Evolutionary conservation across 2,888 invertebrate genomes (phyloP).

Genomic region (Lasioglossum vierecki): DNA sequence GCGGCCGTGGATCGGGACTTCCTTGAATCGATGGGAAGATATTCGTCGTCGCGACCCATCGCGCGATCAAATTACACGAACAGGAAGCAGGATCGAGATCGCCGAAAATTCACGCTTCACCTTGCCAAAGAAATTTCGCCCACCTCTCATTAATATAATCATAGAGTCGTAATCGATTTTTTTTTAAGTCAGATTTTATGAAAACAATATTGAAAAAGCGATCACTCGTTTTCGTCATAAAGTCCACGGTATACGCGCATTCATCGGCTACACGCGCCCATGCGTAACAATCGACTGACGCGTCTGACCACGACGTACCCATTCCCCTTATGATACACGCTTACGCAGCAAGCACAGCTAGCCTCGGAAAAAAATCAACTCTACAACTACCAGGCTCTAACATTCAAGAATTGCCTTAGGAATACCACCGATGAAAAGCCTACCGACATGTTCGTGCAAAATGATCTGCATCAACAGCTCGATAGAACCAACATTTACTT

Average conservation of each 20-base stretch:
- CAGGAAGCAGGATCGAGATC: background rate
- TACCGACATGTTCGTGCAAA: background rate
- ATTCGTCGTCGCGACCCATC: background rate
- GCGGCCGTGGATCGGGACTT: slow-evolving; percentile 3
- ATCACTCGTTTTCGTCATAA: background rate
- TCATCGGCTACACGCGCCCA: background rate
- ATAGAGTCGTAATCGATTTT: background rate
- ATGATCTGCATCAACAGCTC: background rate
- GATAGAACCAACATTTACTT: background rate
- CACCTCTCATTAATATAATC: background rate
- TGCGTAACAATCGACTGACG: background rate
- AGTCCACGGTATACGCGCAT: background rate
- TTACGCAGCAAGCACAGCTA: background rate
- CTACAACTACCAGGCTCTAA: background rate
- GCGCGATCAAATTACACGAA: background rate
- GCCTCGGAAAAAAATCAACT: background rate
- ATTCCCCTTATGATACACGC: slow-evolving; percentile 1
- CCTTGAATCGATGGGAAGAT: background rate
- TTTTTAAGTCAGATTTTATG: background rate
- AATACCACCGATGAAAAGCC: background rate
- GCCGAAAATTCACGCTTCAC: background rate
- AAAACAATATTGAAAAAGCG: background rate
- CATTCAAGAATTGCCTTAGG: background rate
- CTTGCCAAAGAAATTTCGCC: background rate
- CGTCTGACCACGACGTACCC: background rate